Base-by-base conservation (phyloP, 2,888 invertebrate species). In the Ornithoptera alexandrae region DNA sequence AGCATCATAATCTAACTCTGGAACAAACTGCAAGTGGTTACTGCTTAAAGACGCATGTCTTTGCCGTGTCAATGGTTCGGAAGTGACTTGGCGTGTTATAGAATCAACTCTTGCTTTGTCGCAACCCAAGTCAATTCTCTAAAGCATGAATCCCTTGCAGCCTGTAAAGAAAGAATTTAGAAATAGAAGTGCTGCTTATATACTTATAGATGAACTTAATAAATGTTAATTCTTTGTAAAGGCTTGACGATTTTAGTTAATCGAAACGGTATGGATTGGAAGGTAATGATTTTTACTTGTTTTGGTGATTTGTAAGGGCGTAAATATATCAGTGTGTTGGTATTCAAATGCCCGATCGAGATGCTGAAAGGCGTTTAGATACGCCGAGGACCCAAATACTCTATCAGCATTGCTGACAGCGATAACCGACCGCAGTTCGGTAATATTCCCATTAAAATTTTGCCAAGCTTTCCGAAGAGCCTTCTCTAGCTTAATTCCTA, bases 341-440 rank as follows among this genome's bases (percentile, higher is more conserved):
- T 95, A 95, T 95, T 95, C 94, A 95, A 95, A 95, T 95, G 95
- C 92, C 91, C 92, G 92, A 92, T 91, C 90, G 91, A 88, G 90
- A 91, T 91, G 92, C 92, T 92, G 91, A 89, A 82, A 81, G 87
- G 88, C 87, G 87, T 81, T 81, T 80, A 82, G 81, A 76, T 82
- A 80, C 84, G 88, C 86, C 86, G 76, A 76, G 79, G 89, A 85
- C 88, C 84, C 70, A 87, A 88, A 82, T 89, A 85, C 92, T 86
- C 90, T 92, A 92, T 92, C 92, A 90, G 92, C 90, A 92, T 87
- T 81, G 75, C 77, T 84, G 90, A 87, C 82, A 87, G 88, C 81
- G 81, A 78, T 77, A 85, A 87, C 90, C 89, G 90, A 90, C 90
- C 87, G 86, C 90, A 91, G 89, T 78, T 74, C 57, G 71, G 70